Base-by-base conservation (phyloP, 1,140 invertebrate genomes). In the Cotesia vestalis region DNA sequence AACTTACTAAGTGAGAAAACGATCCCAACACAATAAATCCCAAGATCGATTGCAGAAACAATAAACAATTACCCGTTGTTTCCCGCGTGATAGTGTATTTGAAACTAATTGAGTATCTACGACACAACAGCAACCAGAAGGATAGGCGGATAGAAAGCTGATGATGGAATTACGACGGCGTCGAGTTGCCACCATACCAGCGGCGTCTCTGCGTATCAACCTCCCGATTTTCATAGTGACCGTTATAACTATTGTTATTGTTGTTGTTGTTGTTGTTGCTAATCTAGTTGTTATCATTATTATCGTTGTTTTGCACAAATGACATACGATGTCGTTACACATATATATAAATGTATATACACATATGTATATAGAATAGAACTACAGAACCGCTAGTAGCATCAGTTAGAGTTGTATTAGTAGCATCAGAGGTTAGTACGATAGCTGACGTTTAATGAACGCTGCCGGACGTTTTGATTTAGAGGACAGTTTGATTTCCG, bases 401-500 rank as follows among this genome's bases (percentile, higher is more conserved):
- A 46, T 46, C 40, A 46, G 40, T 27, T 27, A 27, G 27, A 27
- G 1, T 46, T 46, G 40, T 46, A 46, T 46, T 46, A 46, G 40
- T 46, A 46, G 3, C 27, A 27, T 27, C 27, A 27, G 40, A 46
- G 40, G 40, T 46, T 46, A 46, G 6, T 46, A 46, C 40, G 40
- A 68, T 76, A 79, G 72, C 76, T 81, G 80, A 84, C 80, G 79
- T 84, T 84, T 83, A 85, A 85, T 81, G 83, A 86, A 85, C 80
- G 83, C 75, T 78, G 82, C 78, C 80, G 84, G 81, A 84, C 80
- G 78, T 82, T 85, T 84, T 85, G 85, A 86, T 85, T 86, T 86
- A 85, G 76, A 78, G 82, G 81, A 83, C 81, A 84, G 85, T 86
- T 85, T 85, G 83, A 84, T 84, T 85, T 84, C 82, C 80, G 79